Evolutionary conservation across 2,797 vertebrate genomes (phyloP), one percentile per base, ranked within the genome.

Genomic region (Pelodytes ibericus): DNA sequence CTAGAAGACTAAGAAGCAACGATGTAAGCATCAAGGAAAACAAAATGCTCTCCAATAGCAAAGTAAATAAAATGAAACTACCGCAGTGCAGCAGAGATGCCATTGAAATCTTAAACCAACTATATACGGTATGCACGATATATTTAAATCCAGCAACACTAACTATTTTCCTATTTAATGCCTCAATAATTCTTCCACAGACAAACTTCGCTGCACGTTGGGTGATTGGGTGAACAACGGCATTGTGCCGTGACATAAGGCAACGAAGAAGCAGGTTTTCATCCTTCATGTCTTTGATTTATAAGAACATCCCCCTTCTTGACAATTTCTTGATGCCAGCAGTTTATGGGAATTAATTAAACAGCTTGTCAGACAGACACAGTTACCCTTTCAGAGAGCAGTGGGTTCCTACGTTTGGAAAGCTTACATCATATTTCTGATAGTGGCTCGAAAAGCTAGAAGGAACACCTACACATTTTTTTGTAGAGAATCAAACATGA

Each of bases 101-200:
- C 41, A 53, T 20, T 53, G 49, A 53, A 8, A 16, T 27, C 24
- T 10, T 58, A 18, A 58, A 29, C 58, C 29, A 5, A 30, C 13
- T 31, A 5, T 61, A 61, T 31, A 39, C 26, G 6, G 16, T 60
- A 31, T 25, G 11, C 31, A 18, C 36, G 1, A 57, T 59, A 27
- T 41, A 30, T 27, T 60, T 51, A 71, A 53, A 30, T 44, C 24
- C 47, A 71, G 30, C 62, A 31, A 47, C 22, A 57, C 67, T 70
- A 41, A 49, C 65, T 69, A 53, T 75, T 77, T 77, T 77, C 60
- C 26, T 64, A 77, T 71, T 64, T 71, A 71, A 71, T 71, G 66
- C 44, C 24, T 71, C 31, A 58, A 57, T 57, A 22, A 53, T 33
- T 61, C 58, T 57, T 56, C 47, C 41, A 27, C 53, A 51, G 49